A percentile compares a stretch with the other conserved stretches of the same genome.
Conservation (phyloP, 1,140 invertebrate genomes). For the Polypedilum vanderplanki region DNA sequence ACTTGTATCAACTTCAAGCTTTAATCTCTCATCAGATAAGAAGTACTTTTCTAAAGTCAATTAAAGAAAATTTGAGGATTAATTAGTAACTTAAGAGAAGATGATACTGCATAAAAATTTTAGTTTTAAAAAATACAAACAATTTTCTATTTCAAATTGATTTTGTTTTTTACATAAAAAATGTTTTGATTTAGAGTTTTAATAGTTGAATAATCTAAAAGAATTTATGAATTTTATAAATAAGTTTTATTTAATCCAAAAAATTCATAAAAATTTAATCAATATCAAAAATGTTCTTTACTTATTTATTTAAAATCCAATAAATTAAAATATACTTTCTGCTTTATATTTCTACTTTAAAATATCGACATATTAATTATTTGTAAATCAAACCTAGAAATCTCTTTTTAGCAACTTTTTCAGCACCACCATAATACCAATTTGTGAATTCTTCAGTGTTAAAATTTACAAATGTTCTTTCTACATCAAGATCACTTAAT, state of each 20-base stretch:
- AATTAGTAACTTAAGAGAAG: too few species aligned
- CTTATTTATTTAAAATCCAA: too few species aligned
- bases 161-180: too few species aligned
- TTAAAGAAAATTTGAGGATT: too few species aligned
- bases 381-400: constrained; percentile 38
- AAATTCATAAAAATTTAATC: neutral
- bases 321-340: too few species aligned
- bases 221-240: neutral
- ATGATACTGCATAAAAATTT: too few species aligned
- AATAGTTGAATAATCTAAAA: neutral
- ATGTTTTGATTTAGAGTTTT: neutral
- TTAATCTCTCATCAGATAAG: constrained; percentile 55
- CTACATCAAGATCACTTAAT: constrained; percentile 57
- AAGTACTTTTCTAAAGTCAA: constrained; percentile 60
- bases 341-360: too few species aligned
- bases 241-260: neutral
- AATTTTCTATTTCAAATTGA: too few species aligned
- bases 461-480: constrained; percentile 67
- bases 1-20: constrained; percentile 55
- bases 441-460: constrained; percentile 65
- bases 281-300: too few species aligned
- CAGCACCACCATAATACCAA: constrained; percentile 64
- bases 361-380: too few species aligned
- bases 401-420: constrained; percentile 56
- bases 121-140: too few species aligned